A percentile compares a stretch with the other conserved stretches of the same genome.
These are phyloP conservation scores for Pangasianodon hypophthalmus DNA, from an alignment of 2,113 vertebrate genomes.

Conservation along the genomic window DNA sequence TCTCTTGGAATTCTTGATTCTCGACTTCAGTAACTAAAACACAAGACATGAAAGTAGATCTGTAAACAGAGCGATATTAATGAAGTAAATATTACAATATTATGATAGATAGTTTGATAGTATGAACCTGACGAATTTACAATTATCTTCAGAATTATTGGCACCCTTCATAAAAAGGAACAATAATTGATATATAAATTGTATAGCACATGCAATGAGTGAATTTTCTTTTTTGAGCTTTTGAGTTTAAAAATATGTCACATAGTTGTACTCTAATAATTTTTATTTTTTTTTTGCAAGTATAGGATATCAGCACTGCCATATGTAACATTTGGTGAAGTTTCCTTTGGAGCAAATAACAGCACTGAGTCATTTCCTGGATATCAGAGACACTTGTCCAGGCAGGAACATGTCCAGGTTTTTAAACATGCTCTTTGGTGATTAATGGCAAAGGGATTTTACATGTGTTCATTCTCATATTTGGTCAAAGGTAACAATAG, in stretches of 20 bases:
- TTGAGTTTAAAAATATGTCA: neutral
- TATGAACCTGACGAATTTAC: neutral
- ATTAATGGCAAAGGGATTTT: neutral
- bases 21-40: neutral
- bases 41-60: neutral
- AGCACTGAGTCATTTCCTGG: neutral
- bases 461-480: neutral
- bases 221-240: neutral
- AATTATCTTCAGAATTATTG: neutral
- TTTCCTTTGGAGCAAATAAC: neutral
- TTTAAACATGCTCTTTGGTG: neutral
- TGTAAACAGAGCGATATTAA: neutral
- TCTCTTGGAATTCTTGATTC: neutral
- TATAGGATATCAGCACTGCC: neutral
- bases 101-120: neutral
- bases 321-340: neutral
- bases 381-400: neutral
- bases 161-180: neutral
- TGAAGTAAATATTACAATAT: neutral
- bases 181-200: neutral
- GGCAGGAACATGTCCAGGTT: neutral
- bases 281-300: no score
- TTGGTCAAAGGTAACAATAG: neutral
- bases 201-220: neutral
- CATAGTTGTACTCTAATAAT: no score